phyloP scores from a whole-genome alignment of 1,140 invertebrate species.

The Anagrus nilaparvatae region DNA sequence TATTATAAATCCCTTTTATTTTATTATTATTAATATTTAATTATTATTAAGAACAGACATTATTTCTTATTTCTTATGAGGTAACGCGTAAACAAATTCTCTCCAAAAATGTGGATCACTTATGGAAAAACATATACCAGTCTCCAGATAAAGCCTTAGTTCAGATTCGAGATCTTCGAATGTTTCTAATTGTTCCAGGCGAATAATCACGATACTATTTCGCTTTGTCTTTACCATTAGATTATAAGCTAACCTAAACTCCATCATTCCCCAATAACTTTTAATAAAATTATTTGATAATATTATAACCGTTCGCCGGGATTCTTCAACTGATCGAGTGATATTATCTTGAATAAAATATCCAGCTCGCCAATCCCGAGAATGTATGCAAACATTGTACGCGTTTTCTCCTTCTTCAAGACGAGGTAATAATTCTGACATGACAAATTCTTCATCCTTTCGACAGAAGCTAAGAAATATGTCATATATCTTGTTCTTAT shows the following conservation, averaged over 20 bases:
- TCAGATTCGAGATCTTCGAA: no score
- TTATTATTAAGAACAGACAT: no score
- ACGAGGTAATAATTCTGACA: conserved; percentile 52
- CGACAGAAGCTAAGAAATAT: conserved; percentile 82
- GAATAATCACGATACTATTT: conserved; percentile 63
- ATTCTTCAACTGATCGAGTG: conserved; percentile 62
- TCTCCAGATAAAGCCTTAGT: no score
- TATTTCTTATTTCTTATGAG: no score
- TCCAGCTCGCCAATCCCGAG: conserved; percentile 68
- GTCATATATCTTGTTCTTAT: conserved; percentile 71
- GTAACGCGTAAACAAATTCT: no score
- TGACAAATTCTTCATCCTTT: conserved; percentile 66
- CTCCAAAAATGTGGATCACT: no score
- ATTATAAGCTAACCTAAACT: conserved; percentile 71
- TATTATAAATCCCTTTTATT: no score
- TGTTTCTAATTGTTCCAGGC: no score
- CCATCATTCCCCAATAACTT: conserved; percentile 78
- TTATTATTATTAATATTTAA: no score
- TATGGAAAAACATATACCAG: no score
- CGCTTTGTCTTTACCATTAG: conserved; percentile 61
- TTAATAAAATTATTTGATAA: conserved; percentile 71
- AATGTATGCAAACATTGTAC: conserved; percentile 66
- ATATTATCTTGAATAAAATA: no score
- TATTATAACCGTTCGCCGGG: conserved; percentile 70
- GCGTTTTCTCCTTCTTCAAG: conserved; percentile 50